Evolutionary conservation across 2,113 vertebrate species (phyloP).

Genomic region (Microtus montanus): DNA sequence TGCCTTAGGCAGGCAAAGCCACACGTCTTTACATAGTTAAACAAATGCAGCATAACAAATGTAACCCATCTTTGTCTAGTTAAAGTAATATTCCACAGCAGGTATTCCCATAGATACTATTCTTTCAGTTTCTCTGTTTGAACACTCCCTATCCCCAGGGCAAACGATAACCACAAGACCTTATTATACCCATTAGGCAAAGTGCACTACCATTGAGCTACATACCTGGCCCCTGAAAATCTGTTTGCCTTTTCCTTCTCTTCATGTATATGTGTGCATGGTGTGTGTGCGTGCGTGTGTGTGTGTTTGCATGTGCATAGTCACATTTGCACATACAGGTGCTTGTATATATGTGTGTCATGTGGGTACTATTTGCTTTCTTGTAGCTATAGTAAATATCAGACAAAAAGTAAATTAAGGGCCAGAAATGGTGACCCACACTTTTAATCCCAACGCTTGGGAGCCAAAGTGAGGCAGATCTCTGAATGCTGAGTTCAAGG

Average conservation of each 20-base stretch:
- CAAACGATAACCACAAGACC: background rate
- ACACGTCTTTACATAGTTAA: background rate
- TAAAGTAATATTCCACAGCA: background rate
- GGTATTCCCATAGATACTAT: background rate
- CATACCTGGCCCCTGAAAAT: background rate
- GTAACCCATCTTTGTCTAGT: background rate
- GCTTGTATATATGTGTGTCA: background rate
- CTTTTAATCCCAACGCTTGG: background rate
- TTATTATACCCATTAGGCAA: background rate
- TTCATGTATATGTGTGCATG: background rate
- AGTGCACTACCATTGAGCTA: background rate
- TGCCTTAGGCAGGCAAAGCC: background rate
- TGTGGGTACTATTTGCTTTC: background rate
- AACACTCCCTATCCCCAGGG: background rate
- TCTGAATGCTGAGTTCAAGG: background rate
- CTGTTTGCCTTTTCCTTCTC: background rate
- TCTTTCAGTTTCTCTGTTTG: conserved; percentile 22
- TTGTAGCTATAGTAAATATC: background rate
- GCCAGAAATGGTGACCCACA: background rate
- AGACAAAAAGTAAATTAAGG: background rate
- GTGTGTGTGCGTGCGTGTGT: background rate
- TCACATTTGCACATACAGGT: background rate
- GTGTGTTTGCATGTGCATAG: background rate
- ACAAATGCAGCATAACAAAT: background rate
- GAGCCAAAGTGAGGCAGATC: background rate